phyloP scores from a whole-genome alignment of 53 echinoderm and acorn worm genomes.

The Echinarachnius parma region DNA sequence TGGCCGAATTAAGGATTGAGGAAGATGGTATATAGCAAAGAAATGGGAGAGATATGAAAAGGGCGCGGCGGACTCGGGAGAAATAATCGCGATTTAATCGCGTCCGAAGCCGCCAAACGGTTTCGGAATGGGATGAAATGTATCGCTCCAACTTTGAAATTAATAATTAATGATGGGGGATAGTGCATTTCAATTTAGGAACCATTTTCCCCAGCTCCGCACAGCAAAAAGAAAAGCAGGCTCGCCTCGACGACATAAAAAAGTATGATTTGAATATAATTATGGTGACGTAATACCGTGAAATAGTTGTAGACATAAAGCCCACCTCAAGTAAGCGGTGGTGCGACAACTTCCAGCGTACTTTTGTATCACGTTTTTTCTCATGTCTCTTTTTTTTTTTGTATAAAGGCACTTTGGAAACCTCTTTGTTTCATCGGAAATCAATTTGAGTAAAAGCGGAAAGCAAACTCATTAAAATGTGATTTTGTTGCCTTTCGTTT shows the following conservation, averaged over 20 bases:
- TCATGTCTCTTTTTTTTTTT: no score
- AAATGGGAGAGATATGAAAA: no score
- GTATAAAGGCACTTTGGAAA: no score
- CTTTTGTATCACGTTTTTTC: no score
- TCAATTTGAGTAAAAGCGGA: constrained; percentile 24
- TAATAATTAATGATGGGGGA: constrained; percentile 42
- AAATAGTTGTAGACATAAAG: constrained; percentile 20
- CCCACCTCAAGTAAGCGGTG: no score
- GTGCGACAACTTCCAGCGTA: no score
- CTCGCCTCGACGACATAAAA: neutral
- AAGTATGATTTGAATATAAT: neutral
- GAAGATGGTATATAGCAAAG: no score
- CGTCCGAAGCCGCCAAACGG: constrained; percentile 26
- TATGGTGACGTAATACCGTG: constrained; percentile 27
- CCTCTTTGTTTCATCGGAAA: neutral
- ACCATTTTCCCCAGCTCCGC: constrained; percentile 15
- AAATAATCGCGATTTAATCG: constrained; percentile 12
- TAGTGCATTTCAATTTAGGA: constrained; percentile 45
- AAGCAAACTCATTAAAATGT: constrained; percentile 40
- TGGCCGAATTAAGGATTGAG: no score
- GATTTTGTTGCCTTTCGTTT: constrained; percentile 28
- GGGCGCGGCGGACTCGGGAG: neutral
- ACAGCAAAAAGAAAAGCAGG: neutral
- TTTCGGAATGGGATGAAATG: constrained; percentile 20
- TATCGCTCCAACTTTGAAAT: constrained; percentile 20